Conservation (phyloP, 2,888 invertebrate genomes). For the Melolontha melolontha region DNA sequence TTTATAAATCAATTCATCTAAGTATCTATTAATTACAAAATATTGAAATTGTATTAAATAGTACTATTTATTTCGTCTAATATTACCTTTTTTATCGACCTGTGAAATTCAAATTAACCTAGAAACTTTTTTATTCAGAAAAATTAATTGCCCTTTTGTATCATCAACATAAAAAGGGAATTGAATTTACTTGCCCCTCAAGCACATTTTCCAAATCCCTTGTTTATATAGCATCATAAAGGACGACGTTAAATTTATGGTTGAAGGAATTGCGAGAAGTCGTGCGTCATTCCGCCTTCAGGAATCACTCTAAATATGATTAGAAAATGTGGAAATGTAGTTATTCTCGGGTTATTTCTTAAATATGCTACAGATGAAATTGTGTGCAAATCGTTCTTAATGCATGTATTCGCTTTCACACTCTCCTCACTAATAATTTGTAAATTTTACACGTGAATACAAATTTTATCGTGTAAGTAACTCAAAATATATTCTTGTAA, state of each 20-base stretch:
- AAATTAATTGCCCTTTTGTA: constrained; percentile 16
- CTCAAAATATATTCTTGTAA: too few species aligned
- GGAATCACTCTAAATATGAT: neutral
- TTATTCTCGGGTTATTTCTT: neutral
- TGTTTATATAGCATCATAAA: constrained; percentile 7
- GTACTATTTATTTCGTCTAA: neutral
- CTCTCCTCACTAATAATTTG: too few species aligned
- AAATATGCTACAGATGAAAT: too few species aligned
- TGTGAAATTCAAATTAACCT: constrained; percentile 1
- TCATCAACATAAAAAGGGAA: neutral
- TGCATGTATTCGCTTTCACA: too few species aligned
- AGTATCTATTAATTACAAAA: too few species aligned
- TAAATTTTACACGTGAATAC: too few species aligned
- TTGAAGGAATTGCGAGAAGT: constrained; percentile 4
- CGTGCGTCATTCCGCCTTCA: constrained; percentile 3
- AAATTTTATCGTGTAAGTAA: too few species aligned
- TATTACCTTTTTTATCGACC: neutral
- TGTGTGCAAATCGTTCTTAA: too few species aligned
- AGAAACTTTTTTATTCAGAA: constrained; percentile 3
- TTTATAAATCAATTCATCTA: too few species aligned
- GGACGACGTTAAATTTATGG: constrained; percentile 16
- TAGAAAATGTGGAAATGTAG: neutral
- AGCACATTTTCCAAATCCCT: constrained; percentile 3
- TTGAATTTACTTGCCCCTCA: constrained; percentile 4
- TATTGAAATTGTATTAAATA: too few species aligned